Evolutionary conservation across 1,140 invertebrate genomes (phyloP).

Genomic region (Gonatopus flavifemur): DNA sequence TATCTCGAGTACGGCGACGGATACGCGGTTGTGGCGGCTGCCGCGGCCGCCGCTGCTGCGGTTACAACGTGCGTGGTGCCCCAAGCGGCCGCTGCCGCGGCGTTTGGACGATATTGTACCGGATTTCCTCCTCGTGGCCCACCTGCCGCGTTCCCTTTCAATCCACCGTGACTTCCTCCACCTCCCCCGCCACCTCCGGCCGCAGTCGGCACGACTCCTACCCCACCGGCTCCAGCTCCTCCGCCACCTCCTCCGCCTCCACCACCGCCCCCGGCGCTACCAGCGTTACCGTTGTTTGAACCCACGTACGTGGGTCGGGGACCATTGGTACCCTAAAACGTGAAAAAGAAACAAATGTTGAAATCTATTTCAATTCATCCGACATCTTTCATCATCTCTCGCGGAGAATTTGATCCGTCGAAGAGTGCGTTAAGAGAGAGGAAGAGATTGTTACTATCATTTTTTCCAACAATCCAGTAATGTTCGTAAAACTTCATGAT

Average conservation of each 20-base stretch:
- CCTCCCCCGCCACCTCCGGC: slow-evolving; percentile 15
- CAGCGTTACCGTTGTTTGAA: slow-evolving; percentile 53
- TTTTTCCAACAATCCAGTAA: no score
- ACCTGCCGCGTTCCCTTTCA: slow-evolving; percentile 45
- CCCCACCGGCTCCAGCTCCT: slow-evolving; percentile 25
- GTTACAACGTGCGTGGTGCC: slow-evolving; percentile 46
- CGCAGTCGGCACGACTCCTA: slow-evolving; percentile 16
- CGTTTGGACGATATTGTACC: slow-evolving; percentile 51
- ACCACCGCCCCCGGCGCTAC: slow-evolving; percentile 43
- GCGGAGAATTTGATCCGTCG: no score
- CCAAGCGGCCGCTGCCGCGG: slow-evolving; percentile 41
- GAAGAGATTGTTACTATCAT: no score
- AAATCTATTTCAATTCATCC: no score
- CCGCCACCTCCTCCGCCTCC: slow-evolving; percentile 29
- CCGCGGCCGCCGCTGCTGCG: slow-evolving; percentile 44
- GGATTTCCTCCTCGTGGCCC: slow-evolving; percentile 51
- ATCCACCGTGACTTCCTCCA: slow-evolving; percentile 35
- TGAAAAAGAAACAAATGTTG: no score
- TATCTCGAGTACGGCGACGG: slow-evolving; percentile 51
- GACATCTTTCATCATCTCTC: no score
- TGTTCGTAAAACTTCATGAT: no score
- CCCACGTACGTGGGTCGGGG: slow-evolving; percentile 54
- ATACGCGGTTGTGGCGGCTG: slow-evolving; percentile 42
- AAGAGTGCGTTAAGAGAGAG: no score
- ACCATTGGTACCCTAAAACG: slow-evolving; percentile 53